Conservation (phyloP, 1,140 invertebrate genomes). For the Notospermus geniculatus region DNA sequence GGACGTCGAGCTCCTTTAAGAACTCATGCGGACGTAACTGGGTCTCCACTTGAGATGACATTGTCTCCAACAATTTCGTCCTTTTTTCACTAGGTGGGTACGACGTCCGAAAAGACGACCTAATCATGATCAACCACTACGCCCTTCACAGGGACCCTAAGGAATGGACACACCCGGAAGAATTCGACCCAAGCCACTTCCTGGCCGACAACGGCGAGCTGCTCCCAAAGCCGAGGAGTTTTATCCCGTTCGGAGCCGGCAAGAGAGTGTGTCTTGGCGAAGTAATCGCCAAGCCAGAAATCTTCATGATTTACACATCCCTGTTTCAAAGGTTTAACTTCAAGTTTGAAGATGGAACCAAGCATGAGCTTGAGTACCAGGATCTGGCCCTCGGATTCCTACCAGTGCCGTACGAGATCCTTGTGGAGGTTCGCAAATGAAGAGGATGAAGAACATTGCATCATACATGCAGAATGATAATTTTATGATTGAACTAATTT, state of each 20-base stretch:
- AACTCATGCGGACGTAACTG: too few species aligned
- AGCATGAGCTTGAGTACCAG: too few species aligned
- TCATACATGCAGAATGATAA: too few species aligned
- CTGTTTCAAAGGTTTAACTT: slow-evolving; percentile 1
- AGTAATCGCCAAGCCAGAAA: background rate
- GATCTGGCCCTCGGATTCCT: too few species aligned
- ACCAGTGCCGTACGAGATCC: too few species aligned
- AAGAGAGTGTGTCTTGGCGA: background rate
- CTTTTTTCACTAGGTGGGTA: background rate
- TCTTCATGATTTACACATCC: background rate
- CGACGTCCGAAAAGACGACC: background rate
- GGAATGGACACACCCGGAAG: background rate
- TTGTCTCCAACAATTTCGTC: too few species aligned
- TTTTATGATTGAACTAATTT: too few species aligned
- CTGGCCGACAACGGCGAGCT: background rate
- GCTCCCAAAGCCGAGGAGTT: background rate
- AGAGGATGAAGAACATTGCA: too few species aligned
- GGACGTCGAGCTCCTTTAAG: too few species aligned
- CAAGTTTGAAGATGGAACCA: background rate
- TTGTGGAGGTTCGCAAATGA: too few species aligned
- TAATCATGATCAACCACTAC: background rate
- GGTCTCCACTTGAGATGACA: too few species aligned
- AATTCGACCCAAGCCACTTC: background rate
- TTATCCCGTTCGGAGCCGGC: background rate
- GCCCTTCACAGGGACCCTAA: background rate